These are phyloP conservation scores for Terrapene triunguis DNA, from an alignment of 2,113 vertebrate genomes.

Conservation along the genomic window DNA sequence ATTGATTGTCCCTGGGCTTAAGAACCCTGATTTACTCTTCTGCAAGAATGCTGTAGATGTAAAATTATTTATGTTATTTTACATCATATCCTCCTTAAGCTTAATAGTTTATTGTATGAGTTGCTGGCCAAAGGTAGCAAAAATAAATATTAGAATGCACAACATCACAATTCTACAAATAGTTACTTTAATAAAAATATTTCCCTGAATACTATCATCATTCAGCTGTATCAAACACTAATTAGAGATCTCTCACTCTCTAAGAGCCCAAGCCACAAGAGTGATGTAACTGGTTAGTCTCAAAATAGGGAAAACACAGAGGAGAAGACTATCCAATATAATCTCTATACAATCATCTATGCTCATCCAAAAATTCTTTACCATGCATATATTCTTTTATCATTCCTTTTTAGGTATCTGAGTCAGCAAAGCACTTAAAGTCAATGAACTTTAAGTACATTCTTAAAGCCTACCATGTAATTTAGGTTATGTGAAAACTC, in stretches of 20 bases:
- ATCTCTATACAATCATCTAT: rapidly evolving
- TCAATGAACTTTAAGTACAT: neutral
- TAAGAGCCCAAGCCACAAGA: neutral
- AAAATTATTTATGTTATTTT: conserved; percentile 55
- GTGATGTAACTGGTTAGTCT: neutral
- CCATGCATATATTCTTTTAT: neutral
- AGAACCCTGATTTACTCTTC: conserved; percentile 40
- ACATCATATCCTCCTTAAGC: conserved; percentile 28
- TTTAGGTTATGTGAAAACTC: neutral
- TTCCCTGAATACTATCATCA: neutral
- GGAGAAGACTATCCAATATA: neutral
- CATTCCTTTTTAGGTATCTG: neutral
- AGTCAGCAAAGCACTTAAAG: neutral
- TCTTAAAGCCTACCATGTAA: neutral
- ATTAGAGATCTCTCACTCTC: neutral
- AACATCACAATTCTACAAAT: conserved; percentile 18
- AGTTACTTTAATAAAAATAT: conserved; percentile 44
- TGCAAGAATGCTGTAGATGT: conserved; percentile 23
- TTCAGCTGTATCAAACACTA: neutral
- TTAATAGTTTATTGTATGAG: conserved; percentile 56
- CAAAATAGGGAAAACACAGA: rapidly evolving
- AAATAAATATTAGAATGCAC: conserved; percentile 47
- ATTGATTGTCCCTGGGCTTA: conserved; percentile 37
- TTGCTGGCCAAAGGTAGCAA: conserved; percentile 36
- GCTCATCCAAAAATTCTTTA: neutral